Evolutionary conservation across 23 tunicate genomes (phyloP), one percentile per base, ranked within the genome.

Genomic region (Trididemnum miniatum): DNA sequence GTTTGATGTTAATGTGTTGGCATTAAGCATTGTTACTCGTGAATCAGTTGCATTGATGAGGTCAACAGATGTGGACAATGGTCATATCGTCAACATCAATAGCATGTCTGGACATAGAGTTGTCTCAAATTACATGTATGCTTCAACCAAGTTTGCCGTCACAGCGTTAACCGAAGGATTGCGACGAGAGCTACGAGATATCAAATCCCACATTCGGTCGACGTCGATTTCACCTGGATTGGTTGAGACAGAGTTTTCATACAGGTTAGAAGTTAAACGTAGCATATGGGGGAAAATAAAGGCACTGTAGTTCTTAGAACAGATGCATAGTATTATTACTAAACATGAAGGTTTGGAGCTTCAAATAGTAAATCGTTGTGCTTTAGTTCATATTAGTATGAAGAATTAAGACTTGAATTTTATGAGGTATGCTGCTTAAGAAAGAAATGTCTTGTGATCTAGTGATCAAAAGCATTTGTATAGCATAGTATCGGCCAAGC

Each of bases 11-110:
- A 88, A 88, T 40, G 86, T 88, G 25, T 40, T 88, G 49, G 92
- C 82, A 0, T 57, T 65, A 5, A 35, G 82, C 54, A 81, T 88
- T 27, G 66, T 74, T 7, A 32, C 76, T 39, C 86, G 92, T 35
- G 92, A 88, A 75, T 49, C 92, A n/a, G 69, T 82, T 50, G 62
- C 39, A 37, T 51, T 88, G 31, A 88, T 88, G 92, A 76, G 59
- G 24, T 67, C 82, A 15, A 40, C 71, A 1, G 77, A 76, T 22
- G 65, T 88, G 1, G 86, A 81, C 63, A 86, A 88, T 32, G 95
- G 95, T 0, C 76, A 85, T 52, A 86, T 89, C 29, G 26, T 91
- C 79, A 91, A 86, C 72, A 91, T 91, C 35, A 91, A 91, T 82
- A 80, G 90, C 34, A 76, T 83, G 65, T 65, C 91, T 20, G 96